Conservation (phyloP, 2,888 invertebrate species). For the Liposcelis brunnea region DNA sequence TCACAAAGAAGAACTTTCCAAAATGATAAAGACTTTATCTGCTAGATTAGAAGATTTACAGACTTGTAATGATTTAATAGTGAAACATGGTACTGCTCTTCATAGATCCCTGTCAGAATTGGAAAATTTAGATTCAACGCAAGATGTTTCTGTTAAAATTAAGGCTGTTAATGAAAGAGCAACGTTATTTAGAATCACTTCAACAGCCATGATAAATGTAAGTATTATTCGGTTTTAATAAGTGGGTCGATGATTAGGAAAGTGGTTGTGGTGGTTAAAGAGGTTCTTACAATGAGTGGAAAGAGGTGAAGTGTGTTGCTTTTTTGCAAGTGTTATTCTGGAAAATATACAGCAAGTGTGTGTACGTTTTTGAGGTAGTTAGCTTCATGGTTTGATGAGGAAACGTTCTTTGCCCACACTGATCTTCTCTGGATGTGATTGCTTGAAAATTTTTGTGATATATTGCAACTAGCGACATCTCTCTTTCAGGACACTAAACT, state of each 20-base stretch:
- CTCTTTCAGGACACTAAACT: too few species aligned
- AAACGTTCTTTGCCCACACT: too few species aligned
- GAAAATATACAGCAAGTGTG: too few species aligned
- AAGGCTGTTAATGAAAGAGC: slow-evolving; percentile 87
- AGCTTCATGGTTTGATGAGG: too few species aligned
- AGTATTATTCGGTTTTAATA: slow-evolving; percentile 22
- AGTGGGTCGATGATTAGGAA: not conserved
- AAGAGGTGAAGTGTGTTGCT: too few species aligned
- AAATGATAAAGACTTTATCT: slow-evolving; percentile 39
- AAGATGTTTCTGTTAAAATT: slow-evolving; percentile 51
- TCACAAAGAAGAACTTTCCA: slow-evolving; percentile 31
- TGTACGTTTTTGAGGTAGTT: too few species aligned
- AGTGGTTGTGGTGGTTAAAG: too few species aligned
- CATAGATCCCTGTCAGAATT: slow-evolving; percentile 65
- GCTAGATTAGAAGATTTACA: slow-evolving; percentile 75
- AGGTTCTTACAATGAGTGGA: too few species aligned
- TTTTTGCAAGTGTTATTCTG: too few species aligned
- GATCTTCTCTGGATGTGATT: too few species aligned
- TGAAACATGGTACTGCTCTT: slow-evolving; percentile 70
- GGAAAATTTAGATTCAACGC: slow-evolving; percentile 42
- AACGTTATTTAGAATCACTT: slow-evolving; percentile 87
- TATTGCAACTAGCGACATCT: too few species aligned
- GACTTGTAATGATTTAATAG: slow-evolving; percentile 80
- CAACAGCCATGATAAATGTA: slow-evolving; percentile 93
- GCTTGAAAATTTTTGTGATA: too few species aligned